Evolutionary conservation across 2,797 vertebrate genomes (phyloP).

Genomic region (Micromesistius poutassou): DNA sequence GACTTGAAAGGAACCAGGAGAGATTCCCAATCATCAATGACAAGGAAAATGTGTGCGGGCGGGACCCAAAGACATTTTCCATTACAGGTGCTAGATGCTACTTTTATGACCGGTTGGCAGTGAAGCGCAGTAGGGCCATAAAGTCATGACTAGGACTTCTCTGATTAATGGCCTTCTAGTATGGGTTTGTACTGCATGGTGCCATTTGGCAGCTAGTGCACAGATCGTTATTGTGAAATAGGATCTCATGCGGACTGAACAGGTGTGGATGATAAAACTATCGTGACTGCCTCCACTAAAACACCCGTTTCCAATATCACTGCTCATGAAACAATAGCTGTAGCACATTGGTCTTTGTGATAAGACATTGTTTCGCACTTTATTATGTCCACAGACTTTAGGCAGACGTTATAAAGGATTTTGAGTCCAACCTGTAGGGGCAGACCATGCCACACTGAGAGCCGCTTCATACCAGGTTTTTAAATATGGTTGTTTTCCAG

Average conservation of each 20-base stretch:
- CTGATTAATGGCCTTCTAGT: not conserved
- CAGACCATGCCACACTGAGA: no score
- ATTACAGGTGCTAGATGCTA: not conserved
- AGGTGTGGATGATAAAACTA: no score
- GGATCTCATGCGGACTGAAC: not conserved
- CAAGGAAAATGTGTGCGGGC: not conserved
- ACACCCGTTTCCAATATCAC: not conserved
- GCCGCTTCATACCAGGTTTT: not conserved
- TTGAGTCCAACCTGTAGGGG: not conserved
- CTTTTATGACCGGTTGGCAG: not conserved
- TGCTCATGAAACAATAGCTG: not conserved
- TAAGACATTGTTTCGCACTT: not conserved
- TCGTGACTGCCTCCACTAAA: not conserved
- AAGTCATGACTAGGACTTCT: not conserved
- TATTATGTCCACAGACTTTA: not conserved
- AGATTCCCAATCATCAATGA: not conserved
- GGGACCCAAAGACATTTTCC: no score
- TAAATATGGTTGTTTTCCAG: not conserved
- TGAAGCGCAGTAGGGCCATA: not conserved
- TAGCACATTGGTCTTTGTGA: not conserved
- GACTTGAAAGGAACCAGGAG: not conserved
- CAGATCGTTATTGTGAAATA: not conserved
- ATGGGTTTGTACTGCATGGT: not conserved
- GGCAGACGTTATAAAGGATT: not conserved
- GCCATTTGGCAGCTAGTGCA: not conserved